Evolutionary conservation across 2,888 invertebrate species (phyloP), one percentile per base, ranked within the genome.

Genomic region (Acanthosoma haemorrhoidale): DNA sequence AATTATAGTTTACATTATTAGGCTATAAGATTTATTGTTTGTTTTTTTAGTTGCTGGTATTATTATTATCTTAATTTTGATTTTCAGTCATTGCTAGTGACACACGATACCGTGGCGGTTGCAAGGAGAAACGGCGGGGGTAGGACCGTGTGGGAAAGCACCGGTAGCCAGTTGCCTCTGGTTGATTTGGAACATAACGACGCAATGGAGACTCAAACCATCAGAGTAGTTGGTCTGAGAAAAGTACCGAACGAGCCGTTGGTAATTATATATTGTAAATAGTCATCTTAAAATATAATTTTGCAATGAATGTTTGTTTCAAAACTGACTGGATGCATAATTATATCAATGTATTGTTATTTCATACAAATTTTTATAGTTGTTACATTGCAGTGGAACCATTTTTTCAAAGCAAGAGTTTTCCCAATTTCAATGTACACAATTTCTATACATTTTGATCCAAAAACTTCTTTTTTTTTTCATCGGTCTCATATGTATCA

Each of bases 81-180:
- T 73, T 75, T 83, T 5, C 80, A 90, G 87, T 90, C 91, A 39
- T 83, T 96, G 74, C 82, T 96, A 75, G 88, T 90, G 77, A 89
- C 92, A 72, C 95, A 96, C 86, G 96, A 96, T 84, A 87, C 88
- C 80, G 88, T 95, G 78, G 93, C 93, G 59, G 85, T 87, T 31
- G 72, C 71, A 58, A 67, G 70, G 64, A 75, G 74, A 71, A 76
- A 71, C 72, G 71, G 73, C 70, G 36, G 72, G 34, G 29, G 70
- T 73, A 64, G 39, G 64, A 70, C 74, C 71, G 70, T 75, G 70
- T 68, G 74, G 73, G 68, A 74, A 69, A 61, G 78, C 76, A 70
- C 73, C 60, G 70, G 73, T 51, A 67, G 74, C 71, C 74, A 72
- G 69, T 59, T 71, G 61, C 71, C 71, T 59, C 68, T 73, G 58